phyloP scores from a whole-genome alignment of 2,113 vertebrate genomes.

The Malurus alboscapulatus region DNA sequence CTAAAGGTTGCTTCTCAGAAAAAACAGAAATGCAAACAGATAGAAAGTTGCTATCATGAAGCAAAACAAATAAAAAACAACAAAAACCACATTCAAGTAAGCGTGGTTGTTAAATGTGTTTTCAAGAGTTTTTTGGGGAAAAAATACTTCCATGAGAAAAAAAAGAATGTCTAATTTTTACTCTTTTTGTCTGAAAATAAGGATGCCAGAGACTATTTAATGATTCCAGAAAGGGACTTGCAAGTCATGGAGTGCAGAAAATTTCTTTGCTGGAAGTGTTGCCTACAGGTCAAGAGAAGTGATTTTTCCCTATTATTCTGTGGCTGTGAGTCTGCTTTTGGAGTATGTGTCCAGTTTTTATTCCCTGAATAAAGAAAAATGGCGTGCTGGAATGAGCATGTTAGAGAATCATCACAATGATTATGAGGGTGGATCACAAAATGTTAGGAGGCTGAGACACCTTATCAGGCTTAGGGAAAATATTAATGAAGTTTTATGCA shows the following conservation, averaged over 20 bases:
- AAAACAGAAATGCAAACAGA: background rate
- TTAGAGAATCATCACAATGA: background rate
- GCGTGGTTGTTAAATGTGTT: background rate
- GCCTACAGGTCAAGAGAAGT: background rate
- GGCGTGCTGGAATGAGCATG: fast-evolving
- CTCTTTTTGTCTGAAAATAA: background rate
- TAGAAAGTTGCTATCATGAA: background rate
- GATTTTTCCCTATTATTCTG: background rate
- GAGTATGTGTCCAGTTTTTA: background rate
- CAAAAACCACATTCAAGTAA: background rate
- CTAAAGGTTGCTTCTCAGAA: background rate
- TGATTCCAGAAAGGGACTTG: background rate
- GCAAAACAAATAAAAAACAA: background rate
- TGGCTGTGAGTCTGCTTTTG: background rate
- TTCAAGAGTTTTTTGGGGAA: background rate
- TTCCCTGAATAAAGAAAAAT: background rate
- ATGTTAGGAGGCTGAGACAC: background rate
- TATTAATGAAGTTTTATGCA: background rate
- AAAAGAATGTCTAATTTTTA: background rate
- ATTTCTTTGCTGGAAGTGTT: background rate
- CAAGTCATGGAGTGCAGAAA: background rate
- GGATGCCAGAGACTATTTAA: background rate
- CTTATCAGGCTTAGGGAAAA: background rate
- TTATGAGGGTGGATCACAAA: background rate
- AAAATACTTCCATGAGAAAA: background rate